These are phyloP conservation scores for Drosophila peninsularis DNA, from an alignment of 2,888 invertebrate genomes.

Conservation along the genomic window DNA sequence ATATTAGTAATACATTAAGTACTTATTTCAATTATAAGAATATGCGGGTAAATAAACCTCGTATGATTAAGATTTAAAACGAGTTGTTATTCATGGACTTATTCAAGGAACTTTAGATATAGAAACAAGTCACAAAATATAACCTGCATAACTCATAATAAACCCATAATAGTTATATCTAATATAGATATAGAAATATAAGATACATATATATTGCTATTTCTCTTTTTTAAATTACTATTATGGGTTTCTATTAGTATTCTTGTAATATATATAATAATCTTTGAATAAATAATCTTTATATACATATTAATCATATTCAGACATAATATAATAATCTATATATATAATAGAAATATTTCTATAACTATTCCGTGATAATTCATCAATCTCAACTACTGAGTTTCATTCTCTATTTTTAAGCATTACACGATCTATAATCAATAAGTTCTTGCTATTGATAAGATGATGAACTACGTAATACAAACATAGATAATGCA, in stretches of 20 bases:
- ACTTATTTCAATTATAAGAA: not conserved
- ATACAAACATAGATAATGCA: not conserved
- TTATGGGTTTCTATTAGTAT: too few relatives aligned
- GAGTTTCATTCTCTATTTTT: slow-evolving; percentile 1
- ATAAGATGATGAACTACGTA: not conserved
- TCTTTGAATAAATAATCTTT: too few relatives aligned
- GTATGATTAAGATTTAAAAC: not conserved
- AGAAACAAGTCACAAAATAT: not conserved
- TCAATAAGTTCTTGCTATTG: not conserved
- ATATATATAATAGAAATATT: too few relatives aligned
- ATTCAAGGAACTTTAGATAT: not conserved
- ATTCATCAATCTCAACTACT: not conserved
- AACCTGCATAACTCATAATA: not conserved
- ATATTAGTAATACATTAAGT: not conserved
- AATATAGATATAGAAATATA: not conserved
- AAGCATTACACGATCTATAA: slow-evolving; percentile 6
- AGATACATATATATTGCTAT: not conserved
- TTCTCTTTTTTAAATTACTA: too few relatives aligned
- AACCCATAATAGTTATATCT: not conserved
- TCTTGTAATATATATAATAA: too few relatives aligned
- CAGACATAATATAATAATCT: not conserved
- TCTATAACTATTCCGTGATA: not conserved
- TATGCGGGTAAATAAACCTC: not conserved
- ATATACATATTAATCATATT: too few relatives aligned
- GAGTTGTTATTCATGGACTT: not conserved